phyloP scores from a whole-genome alignment of 1,140 invertebrate species.

The Pseudomyrmex gracilis region DNA sequence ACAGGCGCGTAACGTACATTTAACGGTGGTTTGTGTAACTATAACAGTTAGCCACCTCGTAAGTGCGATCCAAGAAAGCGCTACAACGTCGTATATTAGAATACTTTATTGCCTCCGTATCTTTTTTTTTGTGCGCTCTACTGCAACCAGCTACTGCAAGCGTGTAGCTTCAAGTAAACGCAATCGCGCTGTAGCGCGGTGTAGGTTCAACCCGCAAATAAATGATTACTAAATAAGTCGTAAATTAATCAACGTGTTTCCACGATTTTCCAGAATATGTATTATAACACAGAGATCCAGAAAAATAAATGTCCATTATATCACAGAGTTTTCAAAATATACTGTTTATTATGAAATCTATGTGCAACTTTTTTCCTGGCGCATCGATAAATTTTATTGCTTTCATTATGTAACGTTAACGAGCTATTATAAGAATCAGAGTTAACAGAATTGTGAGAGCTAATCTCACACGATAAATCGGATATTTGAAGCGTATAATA shows the following conservation, averaged over 20 bases:
- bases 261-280: not conserved
- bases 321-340: not conserved
- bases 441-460: not conserved
- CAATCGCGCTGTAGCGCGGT: not conserved
- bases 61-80: constrained; percentile 57
- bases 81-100: not conserved
- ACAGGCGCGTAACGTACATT: not conserved
- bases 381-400: constrained; percentile 4
- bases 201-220: constrained; percentile 18
- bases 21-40: constrained; percentile 39
- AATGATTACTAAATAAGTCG: too few species aligned
- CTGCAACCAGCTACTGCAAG: not conserved
- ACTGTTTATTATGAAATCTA: not conserved
- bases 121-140: constrained; percentile 34
- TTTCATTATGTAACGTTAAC: not conserved
- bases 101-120: constrained; percentile 38
- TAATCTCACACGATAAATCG: not conserved
- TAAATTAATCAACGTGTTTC: not conserved
- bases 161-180: not conserved
- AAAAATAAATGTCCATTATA: constrained; percentile 6
- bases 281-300: not conserved
- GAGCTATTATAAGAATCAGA: not conserved
- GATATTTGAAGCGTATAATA: not conserved
- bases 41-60: constrained; percentile 47
- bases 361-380: not conserved